Conservation (phyloP, 2,113 vertebrate species). For the Agapornis roseicollis region DNA sequence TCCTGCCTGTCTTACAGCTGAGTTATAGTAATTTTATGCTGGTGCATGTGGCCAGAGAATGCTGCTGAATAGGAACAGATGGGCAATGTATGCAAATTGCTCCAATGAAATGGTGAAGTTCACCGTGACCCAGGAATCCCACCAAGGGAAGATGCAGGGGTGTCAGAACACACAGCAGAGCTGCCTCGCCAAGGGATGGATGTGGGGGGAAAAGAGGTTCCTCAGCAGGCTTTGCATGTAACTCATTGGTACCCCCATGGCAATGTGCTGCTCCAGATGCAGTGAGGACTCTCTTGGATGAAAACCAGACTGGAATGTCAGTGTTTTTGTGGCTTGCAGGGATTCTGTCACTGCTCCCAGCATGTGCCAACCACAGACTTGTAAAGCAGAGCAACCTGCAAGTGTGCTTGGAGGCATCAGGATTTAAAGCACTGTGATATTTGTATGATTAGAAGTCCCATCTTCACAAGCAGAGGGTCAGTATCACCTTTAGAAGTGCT, state of each 20-base stretch:
- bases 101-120: not conserved
- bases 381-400: not conserved
- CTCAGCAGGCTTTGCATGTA: not conserved
- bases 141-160: not conserved
- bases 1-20: not conserved
- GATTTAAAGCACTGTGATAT: accelerated
- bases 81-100: not conserved
- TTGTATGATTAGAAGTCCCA: not conserved
- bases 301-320: not conserved
- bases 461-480: not conserved
- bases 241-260: accelerated
- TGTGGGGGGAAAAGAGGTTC: not conserved
- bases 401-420: not conserved
- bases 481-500: not conserved
- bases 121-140: not conserved
- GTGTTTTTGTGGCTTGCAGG: not conserved
- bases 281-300: not conserved
- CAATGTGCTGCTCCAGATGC: not conserved
- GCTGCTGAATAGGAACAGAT: conserved; percentile 7
- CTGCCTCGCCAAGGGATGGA: not conserved
- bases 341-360: not conserved
- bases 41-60: not conserved
- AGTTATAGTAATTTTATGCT: not conserved
- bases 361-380: not conserved
- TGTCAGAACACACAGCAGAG: not conserved